phyloP scores from a whole-genome alignment of 2,888 invertebrate genomes.

The Allacma fusca region DNA sequence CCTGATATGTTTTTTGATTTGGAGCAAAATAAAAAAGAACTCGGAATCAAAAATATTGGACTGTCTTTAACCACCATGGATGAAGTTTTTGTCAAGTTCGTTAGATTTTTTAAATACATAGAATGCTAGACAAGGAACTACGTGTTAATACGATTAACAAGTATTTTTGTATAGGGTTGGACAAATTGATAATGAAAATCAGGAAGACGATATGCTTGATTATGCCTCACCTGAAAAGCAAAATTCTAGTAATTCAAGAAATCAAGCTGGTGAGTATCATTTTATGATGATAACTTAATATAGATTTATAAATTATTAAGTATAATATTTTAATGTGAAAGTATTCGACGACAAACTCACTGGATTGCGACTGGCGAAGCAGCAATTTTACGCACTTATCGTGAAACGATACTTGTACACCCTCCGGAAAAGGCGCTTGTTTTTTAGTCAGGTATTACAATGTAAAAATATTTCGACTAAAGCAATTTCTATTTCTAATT shows the following conservation, averaged over 20 bases:
- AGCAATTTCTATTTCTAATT: background rate
- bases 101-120: background rate
- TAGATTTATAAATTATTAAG: too few relatives aligned
- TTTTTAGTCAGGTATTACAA: constrained; percentile 55
- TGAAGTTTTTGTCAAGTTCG: constrained; percentile 83
- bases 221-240: background rate
- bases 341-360: background rate
- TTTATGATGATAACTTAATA: too few relatives aligned
- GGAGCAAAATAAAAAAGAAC: constrained; percentile 69
- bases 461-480: background rate
- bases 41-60: constrained; percentile 80
- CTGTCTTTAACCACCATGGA: constrained; percentile 85
- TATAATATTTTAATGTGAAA: too few relatives aligned
- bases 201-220: background rate
- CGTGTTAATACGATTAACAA: background rate
- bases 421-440: constrained; percentile 51
- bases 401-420: constrained; percentile 57
- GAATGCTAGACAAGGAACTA: too few relatives aligned
- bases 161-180: constrained; percentile 50
- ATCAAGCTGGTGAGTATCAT: background rate
- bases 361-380: constrained; percentile 48
- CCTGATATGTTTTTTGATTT: constrained; percentile 75
- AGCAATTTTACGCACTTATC: constrained; percentile 57
- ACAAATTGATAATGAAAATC: constrained; percentile 45
- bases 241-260: background rate